Percentiles rank a stretch among this genome's conserved stretches.
Evolutionary conservation across 2,113 vertebrate species (phyloP).

Genomic region (Morone saxatilis): DNA sequence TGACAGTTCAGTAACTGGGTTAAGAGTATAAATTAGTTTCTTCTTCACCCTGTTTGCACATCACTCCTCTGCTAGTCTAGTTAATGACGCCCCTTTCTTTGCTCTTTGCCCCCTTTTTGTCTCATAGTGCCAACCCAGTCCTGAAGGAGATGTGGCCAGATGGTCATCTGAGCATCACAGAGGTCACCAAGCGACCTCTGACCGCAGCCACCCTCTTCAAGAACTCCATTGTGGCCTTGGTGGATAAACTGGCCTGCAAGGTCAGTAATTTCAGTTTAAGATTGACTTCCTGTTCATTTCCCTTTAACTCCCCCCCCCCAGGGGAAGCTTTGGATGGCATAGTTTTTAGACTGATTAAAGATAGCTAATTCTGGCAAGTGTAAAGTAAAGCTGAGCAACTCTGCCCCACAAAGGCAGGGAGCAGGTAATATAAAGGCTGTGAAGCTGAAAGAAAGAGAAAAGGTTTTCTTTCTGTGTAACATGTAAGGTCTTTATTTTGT

Average conservation of each 20-base stretch:
- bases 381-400: not conserved
- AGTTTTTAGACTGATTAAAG: not conserved
- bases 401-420: not conserved
- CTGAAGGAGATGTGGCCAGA: slow-evolving; percentile 95
- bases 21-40: slow-evolving; percentile 31
- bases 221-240: slow-evolving; percentile 94
- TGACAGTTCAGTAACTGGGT: slow-evolving; percentile 48
- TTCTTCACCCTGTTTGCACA: slow-evolving; percentile 8
- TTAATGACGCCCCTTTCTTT: slow-evolving; percentile 3
- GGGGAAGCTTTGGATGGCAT: not conserved
- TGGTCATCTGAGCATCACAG: slow-evolving; percentile 92
- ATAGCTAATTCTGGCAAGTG: not conserved
- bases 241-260: slow-evolving; percentile 94
- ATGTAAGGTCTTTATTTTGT: not conserved
- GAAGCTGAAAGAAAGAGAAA: not conserved
- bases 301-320: not conserved
- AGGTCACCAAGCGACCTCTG: slow-evolving; percentile 94
- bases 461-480: not conserved
- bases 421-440: not conserved
- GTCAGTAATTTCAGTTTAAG: slow-evolving; percentile 71
- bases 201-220: slow-evolving; percentile 94
- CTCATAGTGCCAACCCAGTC: slow-evolving; percentile 85
- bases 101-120: slow-evolving; percentile 18
- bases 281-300: slow-evolving; percentile 4
- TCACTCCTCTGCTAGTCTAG: slow-evolving; percentile 14